Percentiles rank a stretch among this genome's conserved stretches.
Evolutionary conservation across 1,140 invertebrate species (phyloP).

Genomic region (Eupristina koningsbergeri): DNA sequence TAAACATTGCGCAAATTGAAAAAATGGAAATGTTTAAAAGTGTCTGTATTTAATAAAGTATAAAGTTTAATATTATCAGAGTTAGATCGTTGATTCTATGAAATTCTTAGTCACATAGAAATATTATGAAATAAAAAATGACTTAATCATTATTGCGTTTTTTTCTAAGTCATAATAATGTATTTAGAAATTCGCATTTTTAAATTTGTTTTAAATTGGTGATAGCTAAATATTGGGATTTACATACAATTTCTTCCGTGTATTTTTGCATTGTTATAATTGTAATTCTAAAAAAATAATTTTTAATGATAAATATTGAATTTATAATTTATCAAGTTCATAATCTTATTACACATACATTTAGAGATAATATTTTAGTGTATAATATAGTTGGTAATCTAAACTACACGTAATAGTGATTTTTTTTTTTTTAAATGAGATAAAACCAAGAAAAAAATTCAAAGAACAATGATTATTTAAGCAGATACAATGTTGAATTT

Average conservation of each 20-base stretch:
- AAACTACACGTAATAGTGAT: slow-evolving; percentile 19
- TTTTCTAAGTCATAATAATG: slow-evolving; percentile 8
- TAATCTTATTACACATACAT: neutral
- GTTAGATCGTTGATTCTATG: neutral
- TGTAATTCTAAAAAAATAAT: neutral
- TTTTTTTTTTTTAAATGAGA: neutral
- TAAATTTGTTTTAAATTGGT: slow-evolving; percentile 2
- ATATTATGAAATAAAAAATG: slow-evolving; percentile 30
- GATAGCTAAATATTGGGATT: neutral
- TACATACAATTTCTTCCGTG: neutral
- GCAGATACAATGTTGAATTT: slow-evolving; percentile 36
- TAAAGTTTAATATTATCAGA: slow-evolving; percentile 2
- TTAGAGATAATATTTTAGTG: slow-evolving; percentile 3
- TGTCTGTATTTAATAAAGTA: slow-evolving; percentile 14
- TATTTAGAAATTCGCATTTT: neutral
- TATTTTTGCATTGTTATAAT: neutral
- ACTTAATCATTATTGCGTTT: neutral
- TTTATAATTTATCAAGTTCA: neutral
- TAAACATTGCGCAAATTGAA: slow-evolving; percentile 19
- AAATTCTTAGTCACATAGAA: slow-evolving; percentile 16
- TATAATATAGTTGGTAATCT: slow-evolving; percentile 14
- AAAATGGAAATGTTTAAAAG: slow-evolving; percentile 13
- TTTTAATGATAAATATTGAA: neutral
- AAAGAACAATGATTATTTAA: slow-evolving; percentile 41
- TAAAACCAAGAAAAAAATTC: neutral